Percentiles rank a stretch among this genome's conserved stretches.
Evolutionary conservation across 2,888 invertebrate genomes (phyloP).

Genomic region (Exephanes ischioxanthus): DNA sequence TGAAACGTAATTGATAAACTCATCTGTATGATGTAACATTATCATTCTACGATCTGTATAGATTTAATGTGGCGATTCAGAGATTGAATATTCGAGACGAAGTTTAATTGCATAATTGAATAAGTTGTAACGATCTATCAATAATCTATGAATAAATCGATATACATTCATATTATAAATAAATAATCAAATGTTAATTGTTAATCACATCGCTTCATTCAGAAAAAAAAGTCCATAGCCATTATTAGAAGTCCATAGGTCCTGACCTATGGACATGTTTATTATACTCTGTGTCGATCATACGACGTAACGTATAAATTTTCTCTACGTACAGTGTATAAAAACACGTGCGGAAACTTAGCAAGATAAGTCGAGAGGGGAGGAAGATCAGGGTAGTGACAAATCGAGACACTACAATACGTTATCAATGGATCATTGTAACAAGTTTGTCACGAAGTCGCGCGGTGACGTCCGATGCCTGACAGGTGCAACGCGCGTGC

Average conservation of each 20-base stretch:
- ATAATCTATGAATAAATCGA: not conserved
- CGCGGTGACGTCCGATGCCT: not conserved
- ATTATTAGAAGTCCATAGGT: too few species aligned
- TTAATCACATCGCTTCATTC: too few species aligned
- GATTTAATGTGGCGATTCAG: not conserved
- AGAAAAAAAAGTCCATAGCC: too few species aligned
- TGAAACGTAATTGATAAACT: not conserved
- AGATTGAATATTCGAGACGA: not conserved
- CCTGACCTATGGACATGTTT: not conserved
- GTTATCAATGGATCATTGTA: not conserved
- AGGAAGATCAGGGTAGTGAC: not conserved
- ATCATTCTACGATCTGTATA: not conserved
- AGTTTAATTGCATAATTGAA: not conserved
- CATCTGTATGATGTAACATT: not conserved
- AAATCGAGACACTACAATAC: not conserved
- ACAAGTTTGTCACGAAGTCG: not conserved
- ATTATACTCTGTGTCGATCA: not conserved
- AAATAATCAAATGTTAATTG: not conserved
- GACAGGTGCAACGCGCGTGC: not conserved
- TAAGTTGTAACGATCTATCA: not conserved
- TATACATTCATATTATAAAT: not conserved
- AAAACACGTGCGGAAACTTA: not conserved
- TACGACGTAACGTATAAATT: not conserved
- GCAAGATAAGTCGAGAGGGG: not conserved
- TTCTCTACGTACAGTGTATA: not conserved